Evolutionary conservation across 2,113 vertebrate species (phyloP), one percentile per base, ranked within the genome.

Genomic region (Boulengerochromis microlepis): DNA sequence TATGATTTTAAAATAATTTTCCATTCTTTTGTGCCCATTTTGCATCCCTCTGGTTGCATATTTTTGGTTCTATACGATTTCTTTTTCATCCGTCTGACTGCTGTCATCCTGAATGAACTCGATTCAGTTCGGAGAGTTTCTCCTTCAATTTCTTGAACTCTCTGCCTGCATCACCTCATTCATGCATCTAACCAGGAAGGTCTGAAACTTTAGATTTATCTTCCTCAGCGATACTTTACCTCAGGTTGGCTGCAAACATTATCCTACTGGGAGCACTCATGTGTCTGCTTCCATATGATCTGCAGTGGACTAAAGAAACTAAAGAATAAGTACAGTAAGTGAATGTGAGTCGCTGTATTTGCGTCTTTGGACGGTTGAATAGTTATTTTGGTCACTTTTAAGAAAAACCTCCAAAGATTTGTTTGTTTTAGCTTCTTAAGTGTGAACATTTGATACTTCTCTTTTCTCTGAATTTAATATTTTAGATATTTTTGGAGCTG

Each of bases 341-440:
- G 0, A 26, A 0, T 26, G 9, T 26, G 13, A 74, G n/a, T 7
- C 5, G 3, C 8, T 31, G 57, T 33, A 33, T 61, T 18, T 61
- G 9, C 8, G 4, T 45, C 38, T 74, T 74, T 74, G 22, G 13
- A 26, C 0, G 1, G 40, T 45, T 45, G 22, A 74, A 45, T 7
- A 74, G 4, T 45, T 18, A 45, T 45, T 74, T 26, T 26, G 13
- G 69, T 45, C n/a, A 74, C 40, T 45, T 74, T 74, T 45, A 74
- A 74, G 66, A 69, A 71, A 71, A 71, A 0, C 0, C 1, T 38
- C 38, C n/a, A 74, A 45, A 74, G 13, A 74, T 10, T 74, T 45
- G 40, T 26, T 45, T 26, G n/a, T 26, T 45, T 26, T 18, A 74
- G 69, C 22, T 0, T 45, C 1, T 74, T 45, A 26, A 45, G 6